Evolutionary conservation across 2,113 vertebrate genomes (phyloP).

Genomic region (Leptosomus discolor): DNA sequence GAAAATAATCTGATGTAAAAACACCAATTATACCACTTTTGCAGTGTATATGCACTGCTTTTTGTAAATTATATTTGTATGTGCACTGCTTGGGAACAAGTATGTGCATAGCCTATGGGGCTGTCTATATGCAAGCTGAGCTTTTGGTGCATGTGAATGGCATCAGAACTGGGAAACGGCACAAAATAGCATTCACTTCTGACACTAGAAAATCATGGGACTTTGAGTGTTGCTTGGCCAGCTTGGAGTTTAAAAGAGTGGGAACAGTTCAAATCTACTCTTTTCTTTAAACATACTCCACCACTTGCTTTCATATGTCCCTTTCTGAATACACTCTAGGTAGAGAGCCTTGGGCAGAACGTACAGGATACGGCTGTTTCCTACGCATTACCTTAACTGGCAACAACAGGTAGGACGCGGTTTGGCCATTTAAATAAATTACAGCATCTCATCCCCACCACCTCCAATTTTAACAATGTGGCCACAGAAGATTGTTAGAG

Average conservation of each 20-base stretch:
- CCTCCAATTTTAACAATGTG: neutral
- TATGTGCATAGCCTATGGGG: accelerated
- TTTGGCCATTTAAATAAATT: neutral
- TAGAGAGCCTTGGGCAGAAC: neutral
- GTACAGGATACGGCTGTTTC: accelerated
- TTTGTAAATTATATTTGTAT: neutral
- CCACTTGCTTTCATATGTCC: neutral
- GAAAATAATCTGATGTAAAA: neutral
- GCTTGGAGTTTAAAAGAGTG: neutral
- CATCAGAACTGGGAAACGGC: neutral
- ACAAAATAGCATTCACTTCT: neutral
- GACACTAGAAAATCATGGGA: neutral
- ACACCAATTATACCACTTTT: neutral
- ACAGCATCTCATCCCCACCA: neutral
- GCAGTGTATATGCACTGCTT: neutral
- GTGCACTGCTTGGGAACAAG: neutral
- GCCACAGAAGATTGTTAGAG: neutral
- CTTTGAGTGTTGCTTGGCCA: neutral
- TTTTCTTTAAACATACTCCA: neutral
- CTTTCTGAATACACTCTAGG: neutral
- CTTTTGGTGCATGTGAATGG: neutral
- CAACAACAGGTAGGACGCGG: neutral
- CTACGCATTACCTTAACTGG: neutral
- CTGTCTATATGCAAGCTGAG: neutral
- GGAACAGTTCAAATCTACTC: neutral